These are phyloP conservation scores for Sarcophaga peregrina DNA, from an alignment of 1,140 invertebrate species.

Conservation along the genomic window DNA sequence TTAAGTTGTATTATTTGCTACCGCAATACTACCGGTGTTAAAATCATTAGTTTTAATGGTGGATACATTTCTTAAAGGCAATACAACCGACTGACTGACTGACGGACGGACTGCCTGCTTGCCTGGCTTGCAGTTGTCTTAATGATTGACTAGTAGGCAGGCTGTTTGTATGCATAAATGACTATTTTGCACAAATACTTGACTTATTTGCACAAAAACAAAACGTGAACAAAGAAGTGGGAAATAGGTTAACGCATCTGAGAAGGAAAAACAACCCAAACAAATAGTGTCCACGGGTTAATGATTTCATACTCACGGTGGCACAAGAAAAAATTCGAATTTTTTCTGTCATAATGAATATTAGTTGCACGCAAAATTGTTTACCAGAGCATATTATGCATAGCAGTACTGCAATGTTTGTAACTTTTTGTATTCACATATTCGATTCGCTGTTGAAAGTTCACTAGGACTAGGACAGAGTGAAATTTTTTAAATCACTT, in stretches of 20 bases:
- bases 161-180: background rate
- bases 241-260: background rate
- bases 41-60: background rate
- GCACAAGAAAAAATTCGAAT: no score
- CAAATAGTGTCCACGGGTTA: no score
- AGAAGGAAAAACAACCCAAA: no score
- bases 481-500: no score
- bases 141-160: background rate
- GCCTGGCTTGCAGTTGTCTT: background rate
- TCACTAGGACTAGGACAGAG: no score
- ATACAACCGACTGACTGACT: background rate
- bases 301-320: no score
- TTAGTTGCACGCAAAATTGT: no score
- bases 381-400: no score
- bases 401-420: no score
- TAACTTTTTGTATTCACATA: no score
- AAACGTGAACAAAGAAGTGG: background rate
- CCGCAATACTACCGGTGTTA: background rate
- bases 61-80: background rate
- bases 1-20: background rate
- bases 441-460: no score
- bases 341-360: no score
- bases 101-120: background rate
- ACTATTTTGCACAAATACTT: background rate
- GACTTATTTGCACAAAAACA: conserved; percentile 15